A percentile compares a stretch with the other conserved stretches of the same genome.
These are phyloP conservation scores for Danio kyathit DNA, from an alignment of 2,797 vertebrate species.

Conservation along the genomic window DNA sequence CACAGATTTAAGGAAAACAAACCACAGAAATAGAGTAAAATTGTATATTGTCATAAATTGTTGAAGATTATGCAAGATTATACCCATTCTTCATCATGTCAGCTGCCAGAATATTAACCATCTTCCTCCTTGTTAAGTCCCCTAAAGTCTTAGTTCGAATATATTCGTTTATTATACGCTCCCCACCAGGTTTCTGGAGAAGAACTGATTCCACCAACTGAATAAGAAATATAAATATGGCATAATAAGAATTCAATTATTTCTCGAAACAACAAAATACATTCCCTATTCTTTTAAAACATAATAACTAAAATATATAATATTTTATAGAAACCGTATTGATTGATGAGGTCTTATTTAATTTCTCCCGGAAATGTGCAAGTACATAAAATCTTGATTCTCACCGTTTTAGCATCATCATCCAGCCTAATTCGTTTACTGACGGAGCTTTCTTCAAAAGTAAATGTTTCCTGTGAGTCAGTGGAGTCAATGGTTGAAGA, in stretches of 20 bases:
- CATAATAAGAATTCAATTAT: background rate
- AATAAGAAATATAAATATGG: background rate
- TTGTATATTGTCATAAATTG: no score
- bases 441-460: constrained; percentile 5
- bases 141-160: background rate
- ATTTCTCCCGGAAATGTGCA: no score
- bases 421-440: constrained; percentile 13
- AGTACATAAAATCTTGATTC: background rate
- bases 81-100: constrained; percentile 7
- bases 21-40: background rate
- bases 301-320: no score
- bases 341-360: no score
- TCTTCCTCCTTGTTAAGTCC: background rate
- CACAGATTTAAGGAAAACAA: no score
- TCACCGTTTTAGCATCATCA: background rate
- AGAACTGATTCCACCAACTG: constrained; percentile 15
- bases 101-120: background rate
- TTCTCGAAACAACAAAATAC: no score
- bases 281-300: no score
- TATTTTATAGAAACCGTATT: no score
- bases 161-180: background rate
- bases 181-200: constrained; percentile 1
- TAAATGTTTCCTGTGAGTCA: constrained; percentile 21
- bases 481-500: background rate
- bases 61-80: background rate